These are phyloP conservation scores for Connochaetes taurinus DNA, from an alignment of 2,113 vertebrate species.

Conservation along the genomic window DNA sequence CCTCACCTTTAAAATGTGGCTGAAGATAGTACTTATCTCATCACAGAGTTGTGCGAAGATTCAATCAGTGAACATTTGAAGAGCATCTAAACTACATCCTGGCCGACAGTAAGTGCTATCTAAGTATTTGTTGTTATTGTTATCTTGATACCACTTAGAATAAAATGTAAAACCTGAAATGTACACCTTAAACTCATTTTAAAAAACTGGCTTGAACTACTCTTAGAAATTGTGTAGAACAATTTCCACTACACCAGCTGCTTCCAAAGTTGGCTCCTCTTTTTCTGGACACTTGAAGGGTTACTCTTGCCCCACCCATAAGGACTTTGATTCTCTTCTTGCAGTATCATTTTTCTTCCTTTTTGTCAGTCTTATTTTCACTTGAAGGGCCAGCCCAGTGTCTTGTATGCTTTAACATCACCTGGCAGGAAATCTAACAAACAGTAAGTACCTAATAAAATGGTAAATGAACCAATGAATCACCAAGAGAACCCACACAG, in stretches of 20 bases:
- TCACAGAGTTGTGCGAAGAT: not conserved
- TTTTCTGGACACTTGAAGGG: not conserved
- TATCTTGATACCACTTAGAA: not conserved
- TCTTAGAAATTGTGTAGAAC: not conserved
- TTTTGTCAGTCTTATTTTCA: not conserved
- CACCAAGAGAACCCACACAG: slow-evolving; percentile 52
- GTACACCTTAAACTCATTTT: not conserved
- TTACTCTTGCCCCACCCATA: not conserved
- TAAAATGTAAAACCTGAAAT: not conserved
- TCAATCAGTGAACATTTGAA: not conserved
- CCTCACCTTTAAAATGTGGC: not conserved
- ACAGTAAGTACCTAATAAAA: not conserved
- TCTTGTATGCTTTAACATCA: not conserved
- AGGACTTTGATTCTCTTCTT: not conserved
- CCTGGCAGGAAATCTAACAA: not conserved
- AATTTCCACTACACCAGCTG: not conserved
- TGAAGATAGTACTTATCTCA: not conserved
- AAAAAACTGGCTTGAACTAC: not conserved
- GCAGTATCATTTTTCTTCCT: not conserved
- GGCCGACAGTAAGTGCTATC: not conserved
- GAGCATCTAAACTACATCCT: not conserved
- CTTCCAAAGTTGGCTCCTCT: not conserved
- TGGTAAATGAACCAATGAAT: slow-evolving; percentile 21
- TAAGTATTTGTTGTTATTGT: not conserved
- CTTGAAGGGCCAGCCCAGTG: not conserved